Conservation (phyloP, 2,113 vertebrate genomes). For the Furnarius figulus region DNA sequence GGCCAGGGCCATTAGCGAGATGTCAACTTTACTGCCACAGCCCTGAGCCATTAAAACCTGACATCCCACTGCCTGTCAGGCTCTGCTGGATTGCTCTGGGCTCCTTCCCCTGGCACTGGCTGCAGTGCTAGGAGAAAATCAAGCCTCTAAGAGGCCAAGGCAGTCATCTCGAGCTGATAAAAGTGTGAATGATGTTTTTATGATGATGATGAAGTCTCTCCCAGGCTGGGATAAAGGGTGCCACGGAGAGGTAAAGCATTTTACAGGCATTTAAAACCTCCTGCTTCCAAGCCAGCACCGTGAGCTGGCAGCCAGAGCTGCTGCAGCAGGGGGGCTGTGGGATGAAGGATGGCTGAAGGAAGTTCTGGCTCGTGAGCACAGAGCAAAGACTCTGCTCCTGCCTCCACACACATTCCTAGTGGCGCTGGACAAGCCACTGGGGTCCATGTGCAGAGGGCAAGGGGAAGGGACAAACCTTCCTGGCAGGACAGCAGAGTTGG, state of each 20-base stretch:
- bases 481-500: background rate
- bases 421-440: background rate
- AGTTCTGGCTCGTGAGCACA: background rate
- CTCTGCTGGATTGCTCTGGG: background rate
- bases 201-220: slow-evolving; percentile 15
- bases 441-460: background rate
- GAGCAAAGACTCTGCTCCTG: background rate
- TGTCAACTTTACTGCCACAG: background rate
- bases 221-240: background rate
- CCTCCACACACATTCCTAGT: background rate
- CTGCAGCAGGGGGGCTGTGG: background rate
- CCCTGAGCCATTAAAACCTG: background rate
- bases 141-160: background rate
- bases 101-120: background rate
- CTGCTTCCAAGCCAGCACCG: background rate
- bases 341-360: background rate
- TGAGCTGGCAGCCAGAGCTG: background rate
- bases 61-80: background rate
- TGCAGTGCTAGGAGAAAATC: background rate
- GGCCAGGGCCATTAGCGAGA: slow-evolving; percentile 8
- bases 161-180: background rate
- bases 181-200: slow-evolving; percentile 9
- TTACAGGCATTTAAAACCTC: background rate
- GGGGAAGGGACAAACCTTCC: background rate
- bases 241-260: background rate